Evolutionary conservation across 1,140 invertebrate genomes (phyloP).

Genomic region (Temnothorax curvispinosus): DNA sequence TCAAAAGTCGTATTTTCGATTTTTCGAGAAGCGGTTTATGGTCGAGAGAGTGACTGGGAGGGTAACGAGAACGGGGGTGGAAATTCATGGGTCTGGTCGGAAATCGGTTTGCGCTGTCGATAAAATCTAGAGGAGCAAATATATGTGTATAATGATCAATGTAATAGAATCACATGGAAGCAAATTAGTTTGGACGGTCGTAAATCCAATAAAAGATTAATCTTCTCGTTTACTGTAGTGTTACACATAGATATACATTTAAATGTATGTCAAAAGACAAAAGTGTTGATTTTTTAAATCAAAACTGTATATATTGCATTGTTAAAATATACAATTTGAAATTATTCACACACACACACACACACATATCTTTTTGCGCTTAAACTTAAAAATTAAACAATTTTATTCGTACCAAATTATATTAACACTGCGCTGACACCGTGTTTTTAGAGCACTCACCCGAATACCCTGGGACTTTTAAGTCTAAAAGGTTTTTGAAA

Average conservation of each 20-base stretch:
- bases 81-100: slow-evolving; percentile 23
- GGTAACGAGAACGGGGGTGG: slow-evolving; percentile 28
- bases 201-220: slow-evolving; percentile 44
- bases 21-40: slow-evolving; percentile 48
- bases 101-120: slow-evolving; percentile 43
- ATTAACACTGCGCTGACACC: not conserved
- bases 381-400: slow-evolving; percentile 3
- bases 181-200: slow-evolving; percentile 28
- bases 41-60: not conserved
- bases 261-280: not conserved
- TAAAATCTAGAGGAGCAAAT: slow-evolving; percentile 53
- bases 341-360: not conserved
- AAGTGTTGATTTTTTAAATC: slow-evolving; percentile 8
- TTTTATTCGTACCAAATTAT: not conserved
- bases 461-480: too few relatives aligned
- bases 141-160: slow-evolving; percentile 49
- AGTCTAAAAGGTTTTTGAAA: too few relatives aligned
- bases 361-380: not conserved
- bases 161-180: slow-evolving; percentile 44
- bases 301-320: not conserved
- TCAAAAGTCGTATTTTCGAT: slow-evolving; percentile 61
- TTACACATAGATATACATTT: not conserved
- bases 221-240: not conserved
- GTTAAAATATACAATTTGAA: not conserved
- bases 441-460: too few relatives aligned